Evolutionary conservation across 1,140 invertebrate species (phyloP), one percentile per base, ranked within the genome.

Genomic region (Zaprionus tsacasi): DNA sequence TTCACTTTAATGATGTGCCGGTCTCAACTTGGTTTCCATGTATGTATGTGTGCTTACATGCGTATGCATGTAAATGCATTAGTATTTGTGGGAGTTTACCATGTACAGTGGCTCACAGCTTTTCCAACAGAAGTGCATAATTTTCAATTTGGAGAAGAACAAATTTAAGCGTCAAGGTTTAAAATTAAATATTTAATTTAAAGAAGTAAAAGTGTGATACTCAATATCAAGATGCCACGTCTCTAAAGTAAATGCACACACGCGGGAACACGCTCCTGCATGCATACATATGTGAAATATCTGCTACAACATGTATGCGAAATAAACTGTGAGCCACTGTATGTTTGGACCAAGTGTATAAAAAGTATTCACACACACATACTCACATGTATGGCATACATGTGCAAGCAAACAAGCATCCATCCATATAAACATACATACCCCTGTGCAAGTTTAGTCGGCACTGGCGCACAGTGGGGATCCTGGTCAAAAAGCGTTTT

Each of bases 1-100:
- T 75, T 75, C 72, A 75, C 67, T 75, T 75, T 70, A 75, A 75
- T 70, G 68, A 70, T 63, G 66, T 75, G 72, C 59, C 50, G 67
- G 68, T 58, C 43, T 60, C 59, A 43, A 64, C 67, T 38, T 59
- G 15, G 38, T n/a, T n/a, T n/a, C n/a, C n/a, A n/a, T n/a, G n/a
- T 13, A 60, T 27, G 36, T 57, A 36, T 15, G 8, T 17, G 6
- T 27, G 25, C 17, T n/a, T 27, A 25, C 33, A 36, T 59, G 56
- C 56, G 30, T 52, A 50, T 25, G 10, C 45, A 50, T 50, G 45
- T 25, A 12, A 11, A 50, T 50, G 45, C 17, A 25, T 50, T 7
- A 6, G 40, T 45, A n/a, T 45, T 45, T 45, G n/a, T 8, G 3
- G n/a, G 40, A 15, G 40, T 45, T 45, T 45, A 45, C 7, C 40